These are phyloP conservation scores for Galago senegalensis DNA, from an alignment of 2,797 vertebrate species.

Conservation along the genomic window DNA sequence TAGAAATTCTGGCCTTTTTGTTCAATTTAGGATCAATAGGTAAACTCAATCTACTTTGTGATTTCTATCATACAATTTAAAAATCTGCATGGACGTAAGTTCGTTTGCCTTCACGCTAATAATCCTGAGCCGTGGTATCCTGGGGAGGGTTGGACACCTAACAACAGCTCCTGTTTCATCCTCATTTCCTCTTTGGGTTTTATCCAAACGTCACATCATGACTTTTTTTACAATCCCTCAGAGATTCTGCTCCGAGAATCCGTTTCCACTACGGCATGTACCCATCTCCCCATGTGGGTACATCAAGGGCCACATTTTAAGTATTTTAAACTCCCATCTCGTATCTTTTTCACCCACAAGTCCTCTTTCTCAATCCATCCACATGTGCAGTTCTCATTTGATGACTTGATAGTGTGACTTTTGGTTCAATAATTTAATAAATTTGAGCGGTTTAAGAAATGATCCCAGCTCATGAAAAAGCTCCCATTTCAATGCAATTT, in stretches of 20 bases:
- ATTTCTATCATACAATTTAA: not conserved
- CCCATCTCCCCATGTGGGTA: not conserved
- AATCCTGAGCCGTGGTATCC: not conserved
- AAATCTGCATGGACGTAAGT: not conserved
- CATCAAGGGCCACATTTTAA: not conserved
- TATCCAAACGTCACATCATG: not conserved
- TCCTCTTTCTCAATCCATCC: not conserved
- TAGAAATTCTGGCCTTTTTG: not conserved
- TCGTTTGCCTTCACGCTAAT: not conserved
- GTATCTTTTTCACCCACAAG: not conserved
- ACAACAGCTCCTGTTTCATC: not conserved
- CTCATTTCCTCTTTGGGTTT: slow-evolving; percentile 8
- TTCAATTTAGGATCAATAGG: not conserved
- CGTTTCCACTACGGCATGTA: not conserved
- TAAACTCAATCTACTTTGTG: not conserved
- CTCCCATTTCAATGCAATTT: not conserved
- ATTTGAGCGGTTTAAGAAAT: slow-evolving; percentile 48
- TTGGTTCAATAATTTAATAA: not conserved
- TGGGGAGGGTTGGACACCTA: not conserved
- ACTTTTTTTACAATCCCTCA: not conserved
- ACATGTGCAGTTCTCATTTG: not conserved
- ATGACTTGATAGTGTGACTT: not conserved
- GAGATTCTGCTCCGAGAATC: not conserved
- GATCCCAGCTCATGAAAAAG: not conserved
- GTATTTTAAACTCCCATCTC: not conserved